These are phyloP conservation scores for Pteria penguin DNA, from an alignment of 2,888 invertebrate genomes.

Conservation along the genomic window DNA sequence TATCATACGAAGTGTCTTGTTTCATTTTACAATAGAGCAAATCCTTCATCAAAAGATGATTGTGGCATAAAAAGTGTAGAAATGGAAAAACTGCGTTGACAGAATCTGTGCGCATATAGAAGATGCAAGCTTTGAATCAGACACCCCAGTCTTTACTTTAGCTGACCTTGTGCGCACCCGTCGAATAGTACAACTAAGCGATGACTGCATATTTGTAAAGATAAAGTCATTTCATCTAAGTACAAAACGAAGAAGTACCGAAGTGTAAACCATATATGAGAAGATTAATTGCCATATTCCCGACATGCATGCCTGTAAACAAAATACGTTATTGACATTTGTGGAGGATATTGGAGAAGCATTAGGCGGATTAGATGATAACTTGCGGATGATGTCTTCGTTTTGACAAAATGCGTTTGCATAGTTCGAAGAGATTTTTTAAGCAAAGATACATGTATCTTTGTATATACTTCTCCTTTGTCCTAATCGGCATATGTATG, in stretches of 20 bases:
- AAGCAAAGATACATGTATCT: neutral
- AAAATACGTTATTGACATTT: conserved; percentile 25
- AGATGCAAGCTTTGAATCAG: neutral
- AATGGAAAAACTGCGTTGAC: too few relatives aligned
- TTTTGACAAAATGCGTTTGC: conserved; percentile 25
- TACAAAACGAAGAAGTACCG: too few relatives aligned
- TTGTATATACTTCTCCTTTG: too few relatives aligned
- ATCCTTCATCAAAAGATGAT: neutral
- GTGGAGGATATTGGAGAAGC: conserved; percentile 20
- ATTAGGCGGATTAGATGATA: neutral
- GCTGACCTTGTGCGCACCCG: neutral
- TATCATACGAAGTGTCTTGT: neutral
- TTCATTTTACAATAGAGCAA: neutral
- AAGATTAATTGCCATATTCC: conserved; percentile 25
- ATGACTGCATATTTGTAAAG: neutral
- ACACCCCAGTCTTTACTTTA: neutral
- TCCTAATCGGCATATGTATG: too few relatives aligned
- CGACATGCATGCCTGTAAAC: conserved; percentile 22
- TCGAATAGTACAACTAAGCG: neutral
- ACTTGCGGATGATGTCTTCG: conserved; percentile 30
- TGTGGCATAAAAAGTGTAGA: neutral
- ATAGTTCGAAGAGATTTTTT: conserved; percentile 25
- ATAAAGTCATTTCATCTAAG: conserved; percentile 8
- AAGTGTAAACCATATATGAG: too few relatives aligned
- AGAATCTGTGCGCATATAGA: neutral